Conservation (phyloP, 2,797 vertebrate species). For the Apogon hyalosoma region DNA sequence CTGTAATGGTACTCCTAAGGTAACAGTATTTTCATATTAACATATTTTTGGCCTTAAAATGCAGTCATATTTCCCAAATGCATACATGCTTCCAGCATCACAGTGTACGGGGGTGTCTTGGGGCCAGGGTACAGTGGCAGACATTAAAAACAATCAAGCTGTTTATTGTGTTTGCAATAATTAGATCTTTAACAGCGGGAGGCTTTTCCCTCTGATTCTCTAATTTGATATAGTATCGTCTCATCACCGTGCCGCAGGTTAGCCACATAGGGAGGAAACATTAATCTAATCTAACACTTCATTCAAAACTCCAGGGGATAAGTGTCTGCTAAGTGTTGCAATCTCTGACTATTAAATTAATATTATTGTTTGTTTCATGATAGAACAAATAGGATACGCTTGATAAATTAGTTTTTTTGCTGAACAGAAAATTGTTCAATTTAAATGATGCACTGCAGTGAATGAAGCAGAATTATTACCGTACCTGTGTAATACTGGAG, state of each 20-base stretch:
- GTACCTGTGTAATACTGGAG: constrained; percentile 20
- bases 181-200: constrained; percentile 78
- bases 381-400: constrained; percentile 71
- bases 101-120: constrained; percentile 8
- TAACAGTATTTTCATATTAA: too few species aligned
- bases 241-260: constrained; percentile 74
- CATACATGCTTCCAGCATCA: neutral
- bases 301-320: constrained; percentile 79
- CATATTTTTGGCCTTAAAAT: too few species aligned
- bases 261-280: constrained; percentile 79
- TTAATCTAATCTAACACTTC: constrained; percentile 82
- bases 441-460: constrained; percentile 29
- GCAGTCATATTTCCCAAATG: too few species aligned
- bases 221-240: constrained; percentile 78
- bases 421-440: constrained; percentile 49
- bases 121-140: constrained; percentile 22
- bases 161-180: constrained; percentile 81
- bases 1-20: too few species aligned
- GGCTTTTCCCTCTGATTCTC: constrained; percentile 71
- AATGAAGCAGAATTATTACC: constrained; percentile 23
- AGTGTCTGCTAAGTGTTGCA: constrained; percentile 70
- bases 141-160: constrained; percentile 79
- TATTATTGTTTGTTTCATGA: constrained; percentile 82
- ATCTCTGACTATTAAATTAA: constrained; percentile 75
- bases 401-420: constrained; percentile 54